Conservation (phyloP, 1,140 invertebrate species). For the Nixonia krombeini region DNA sequence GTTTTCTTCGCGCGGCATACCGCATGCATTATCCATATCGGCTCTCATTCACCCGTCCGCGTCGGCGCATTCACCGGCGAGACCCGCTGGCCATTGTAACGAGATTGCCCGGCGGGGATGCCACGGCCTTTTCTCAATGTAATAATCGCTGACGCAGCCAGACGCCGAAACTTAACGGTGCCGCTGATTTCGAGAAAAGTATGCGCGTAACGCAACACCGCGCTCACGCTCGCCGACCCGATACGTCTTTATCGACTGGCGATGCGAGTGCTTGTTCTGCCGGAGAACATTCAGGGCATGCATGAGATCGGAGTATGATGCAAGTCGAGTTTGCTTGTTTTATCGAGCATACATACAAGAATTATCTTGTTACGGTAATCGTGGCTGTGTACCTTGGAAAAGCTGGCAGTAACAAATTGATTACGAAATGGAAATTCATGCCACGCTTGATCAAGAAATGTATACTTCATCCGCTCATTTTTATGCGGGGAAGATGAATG, state of each 20-base stretch:
- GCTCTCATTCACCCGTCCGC: conserved; percentile 34
- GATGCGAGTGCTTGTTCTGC: conserved; percentile 22
- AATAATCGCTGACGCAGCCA: conserved; percentile 27
- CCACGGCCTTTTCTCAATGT: conserved; percentile 10
- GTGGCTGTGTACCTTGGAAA: too few relatives aligned
- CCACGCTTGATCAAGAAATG: too few relatives aligned
- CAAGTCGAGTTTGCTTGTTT: too few relatives aligned
- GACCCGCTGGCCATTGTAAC: conserved; percentile 16
- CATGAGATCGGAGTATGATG: too few relatives aligned
- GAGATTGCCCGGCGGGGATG: conserved; percentile 2
- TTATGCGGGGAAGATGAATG: too few relatives aligned
- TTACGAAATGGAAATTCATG: too few relatives aligned
- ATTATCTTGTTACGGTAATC: too few relatives aligned
- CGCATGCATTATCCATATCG: conserved; percentile 36
- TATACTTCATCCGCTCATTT: too few relatives aligned
- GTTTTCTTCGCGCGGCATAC: conserved; percentile 38
- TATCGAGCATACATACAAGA: too few relatives aligned
- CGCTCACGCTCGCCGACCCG: conserved; percentile 1
- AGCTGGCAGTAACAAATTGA: too few relatives aligned
- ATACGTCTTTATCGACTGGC: conserved; percentile 14
- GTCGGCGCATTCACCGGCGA: background rate
- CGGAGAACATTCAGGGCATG: too few relatives aligned
- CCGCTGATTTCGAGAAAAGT: conserved; percentile 34
- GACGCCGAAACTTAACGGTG: conserved; percentile 42
- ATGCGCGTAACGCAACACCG: conserved; percentile 24